Conservation (phyloP, 2,888 invertebrate genomes). For the Drosophila tanythrix region DNA sequence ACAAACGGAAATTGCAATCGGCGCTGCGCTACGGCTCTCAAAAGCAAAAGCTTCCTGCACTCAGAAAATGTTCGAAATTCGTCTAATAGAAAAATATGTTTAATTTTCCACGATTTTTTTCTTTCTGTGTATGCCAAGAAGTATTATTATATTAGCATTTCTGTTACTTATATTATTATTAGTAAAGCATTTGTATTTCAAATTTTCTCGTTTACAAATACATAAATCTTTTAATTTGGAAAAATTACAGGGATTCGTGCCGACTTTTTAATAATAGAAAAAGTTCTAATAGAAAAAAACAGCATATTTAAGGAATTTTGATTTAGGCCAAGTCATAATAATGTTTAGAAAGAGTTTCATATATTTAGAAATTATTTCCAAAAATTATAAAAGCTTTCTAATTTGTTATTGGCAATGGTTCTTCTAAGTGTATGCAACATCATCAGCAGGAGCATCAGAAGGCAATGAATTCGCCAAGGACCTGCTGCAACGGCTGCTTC, state of each 20-base stretch:
- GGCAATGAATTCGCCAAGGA: slow-evolving; percentile 46
- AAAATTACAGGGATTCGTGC: too few relatives aligned
- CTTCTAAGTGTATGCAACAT: slow-evolving; percentile 3
- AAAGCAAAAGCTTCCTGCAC: slow-evolving; percentile 58
- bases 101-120: neutral
- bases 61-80: neutral
- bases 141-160: neutral
- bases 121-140: neutral
- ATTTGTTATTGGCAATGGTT: neutral
- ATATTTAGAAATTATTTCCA: neutral
- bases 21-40: slow-evolving; percentile 45
- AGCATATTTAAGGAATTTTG: too few relatives aligned
- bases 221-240: too few relatives aligned
- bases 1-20: slow-evolving; percentile 78
- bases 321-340: too few relatives aligned
- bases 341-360: too few relatives aligned
- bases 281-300: too few relatives aligned
- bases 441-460: slow-evolving; percentile 12
- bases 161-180: neutral
- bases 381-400: neutral
- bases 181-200: neutral
- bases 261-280: too few relatives aligned
- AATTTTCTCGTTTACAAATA: neutral
- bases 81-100: neutral
- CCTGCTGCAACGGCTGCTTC: slow-evolving; percentile 15